Evolutionary conservation across 2,113 vertebrate genomes (phyloP).

Genomic region (Esox niger): DNA sequence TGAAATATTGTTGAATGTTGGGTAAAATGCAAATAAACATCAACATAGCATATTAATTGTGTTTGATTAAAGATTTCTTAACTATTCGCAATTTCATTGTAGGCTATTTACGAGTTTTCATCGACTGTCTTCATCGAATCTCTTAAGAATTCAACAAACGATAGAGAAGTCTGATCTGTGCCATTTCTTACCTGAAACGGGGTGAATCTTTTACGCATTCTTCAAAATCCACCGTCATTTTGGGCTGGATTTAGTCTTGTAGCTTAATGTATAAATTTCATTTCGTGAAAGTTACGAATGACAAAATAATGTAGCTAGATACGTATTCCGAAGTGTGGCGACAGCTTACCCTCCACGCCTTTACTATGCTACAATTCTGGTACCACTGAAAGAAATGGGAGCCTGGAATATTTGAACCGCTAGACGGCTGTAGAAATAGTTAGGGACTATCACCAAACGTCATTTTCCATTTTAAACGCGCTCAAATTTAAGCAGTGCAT

Average conservation of each 20-base stretch:
- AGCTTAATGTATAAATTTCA: conserved; percentile 62
- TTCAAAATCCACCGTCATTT: conserved; percentile 82
- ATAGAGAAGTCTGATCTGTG: background rate
- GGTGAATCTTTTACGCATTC: conserved; percentile 79
- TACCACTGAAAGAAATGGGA: background rate
- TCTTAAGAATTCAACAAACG: conserved; percentile 23
- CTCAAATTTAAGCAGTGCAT: background rate
- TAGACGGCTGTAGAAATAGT: conserved; percentile 14
- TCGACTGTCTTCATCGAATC: background rate
- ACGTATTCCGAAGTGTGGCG: conserved; percentile 34
- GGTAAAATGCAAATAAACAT: background rate
- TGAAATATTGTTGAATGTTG: background rate
- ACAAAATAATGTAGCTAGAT: background rate
- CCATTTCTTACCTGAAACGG: conserved; percentile 69
- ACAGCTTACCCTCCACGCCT: background rate
- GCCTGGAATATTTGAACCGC: conserved; percentile 12
- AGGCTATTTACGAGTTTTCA: background rate
- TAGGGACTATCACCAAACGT: conserved; percentile 45
- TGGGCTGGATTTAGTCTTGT: conserved; percentile 36
- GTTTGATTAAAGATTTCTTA: background rate
- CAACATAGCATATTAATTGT: background rate
- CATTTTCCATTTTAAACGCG: background rate
- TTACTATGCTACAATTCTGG: conserved; percentile 23
- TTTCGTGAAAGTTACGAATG: conserved; percentile 43
- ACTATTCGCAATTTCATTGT: background rate